These are phyloP conservation scores for Wasmannia auropunctata DNA, from an alignment of 1,140 invertebrate species.

Conservation along the genomic window DNA sequence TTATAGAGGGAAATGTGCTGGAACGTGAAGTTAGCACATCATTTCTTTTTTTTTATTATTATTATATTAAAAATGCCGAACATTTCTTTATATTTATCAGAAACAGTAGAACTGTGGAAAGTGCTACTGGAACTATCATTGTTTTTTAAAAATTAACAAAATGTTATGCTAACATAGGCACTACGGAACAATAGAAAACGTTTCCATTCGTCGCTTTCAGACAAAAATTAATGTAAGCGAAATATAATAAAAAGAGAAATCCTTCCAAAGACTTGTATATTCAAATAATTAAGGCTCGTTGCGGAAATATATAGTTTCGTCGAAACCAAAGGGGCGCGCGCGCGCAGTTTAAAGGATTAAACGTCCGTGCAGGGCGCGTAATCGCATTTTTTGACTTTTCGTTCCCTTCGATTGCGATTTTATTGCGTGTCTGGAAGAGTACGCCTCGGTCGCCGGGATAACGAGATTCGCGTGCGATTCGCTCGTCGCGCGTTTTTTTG, in stretches of 20 bases:
- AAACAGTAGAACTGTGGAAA: no score
- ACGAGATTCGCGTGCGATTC: conserved; percentile 36
- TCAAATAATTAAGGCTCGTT: conserved; percentile 36
- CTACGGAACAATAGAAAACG: not conserved
- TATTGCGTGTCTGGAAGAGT: conserved; percentile 41
- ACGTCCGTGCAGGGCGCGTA: conserved; percentile 11
- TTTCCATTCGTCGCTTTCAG: not conserved
- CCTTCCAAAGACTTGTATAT: conserved; percentile 7
- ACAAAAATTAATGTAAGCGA: not conserved
- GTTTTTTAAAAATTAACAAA: no score
- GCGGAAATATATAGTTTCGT: conserved; percentile 13
- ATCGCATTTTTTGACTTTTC: conserved; percentile 57
- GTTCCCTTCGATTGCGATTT: conserved; percentile 51
- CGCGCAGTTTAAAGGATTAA: conserved; percentile 35
- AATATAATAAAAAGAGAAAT: not conserved
- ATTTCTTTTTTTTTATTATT: no score
- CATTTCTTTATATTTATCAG: no score
- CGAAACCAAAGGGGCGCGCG: not conserved
- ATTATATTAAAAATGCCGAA: not conserved
- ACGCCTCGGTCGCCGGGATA: conserved; percentile 29
- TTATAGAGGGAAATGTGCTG: no score
- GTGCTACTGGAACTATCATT: no score
- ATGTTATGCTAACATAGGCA: no score
- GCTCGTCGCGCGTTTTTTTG: conserved; percentile 24
- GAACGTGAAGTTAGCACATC: no score